Conservation (phyloP, 2,797 vertebrate species). For the Megaceryle alcyon region DNA sequence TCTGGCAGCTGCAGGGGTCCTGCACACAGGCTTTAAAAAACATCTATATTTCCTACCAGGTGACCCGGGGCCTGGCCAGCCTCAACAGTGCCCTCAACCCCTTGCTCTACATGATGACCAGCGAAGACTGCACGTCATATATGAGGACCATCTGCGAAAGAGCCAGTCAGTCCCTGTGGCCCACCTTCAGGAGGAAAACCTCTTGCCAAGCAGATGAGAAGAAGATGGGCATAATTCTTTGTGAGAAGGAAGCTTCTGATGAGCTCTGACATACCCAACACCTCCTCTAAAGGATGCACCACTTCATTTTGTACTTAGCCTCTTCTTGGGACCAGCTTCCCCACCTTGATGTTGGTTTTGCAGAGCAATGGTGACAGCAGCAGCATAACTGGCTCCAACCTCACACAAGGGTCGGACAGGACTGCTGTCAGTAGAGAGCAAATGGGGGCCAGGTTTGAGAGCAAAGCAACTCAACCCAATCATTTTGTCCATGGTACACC, state of each 20-base stretch:
- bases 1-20: constrained; percentile 42
- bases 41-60: constrained; percentile 83
- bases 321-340: background rate
- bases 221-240: background rate
- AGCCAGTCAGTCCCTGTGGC: constrained; percentile 18
- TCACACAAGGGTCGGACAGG: background rate
- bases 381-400: background rate
- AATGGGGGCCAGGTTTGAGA: background rate
- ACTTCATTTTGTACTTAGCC: background rate
- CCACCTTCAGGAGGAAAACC: background rate
- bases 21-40: constrained; percentile 62
- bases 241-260: constrained; percentile 2
- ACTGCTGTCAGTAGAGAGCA: background rate
- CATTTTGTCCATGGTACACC: rapidly evolving
- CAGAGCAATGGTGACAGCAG: background rate
- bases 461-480: background rate
- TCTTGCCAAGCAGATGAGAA: background rate
- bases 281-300: background rate
- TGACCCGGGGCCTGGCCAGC: constrained; percentile 81
- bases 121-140: constrained; percentile 72
- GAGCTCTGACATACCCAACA: constrained; percentile 29
- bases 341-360: background rate
- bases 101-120: constrained; percentile 81
- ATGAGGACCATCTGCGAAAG: constrained; percentile 31
- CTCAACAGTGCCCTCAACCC: constrained; percentile 86